phyloP scores from a whole-genome alignment of 2,113 vertebrate genomes.

The human (Homo sapiens) region DNA sequence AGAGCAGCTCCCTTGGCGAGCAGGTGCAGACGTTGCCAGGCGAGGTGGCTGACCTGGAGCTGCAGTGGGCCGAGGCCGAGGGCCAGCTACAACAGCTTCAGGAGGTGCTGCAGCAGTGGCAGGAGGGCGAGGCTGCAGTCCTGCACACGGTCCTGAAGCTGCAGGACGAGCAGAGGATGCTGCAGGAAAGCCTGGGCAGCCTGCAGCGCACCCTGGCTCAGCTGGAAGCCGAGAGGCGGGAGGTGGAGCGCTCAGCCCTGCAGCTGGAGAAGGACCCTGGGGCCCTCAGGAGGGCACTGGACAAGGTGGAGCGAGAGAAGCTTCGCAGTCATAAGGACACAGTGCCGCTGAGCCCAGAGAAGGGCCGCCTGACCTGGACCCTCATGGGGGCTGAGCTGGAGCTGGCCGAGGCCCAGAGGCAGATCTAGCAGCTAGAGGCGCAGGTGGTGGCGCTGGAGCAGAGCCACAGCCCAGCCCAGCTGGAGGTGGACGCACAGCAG shows the following conservation, averaged over 20 bases:
- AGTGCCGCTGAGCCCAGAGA: constrained; percentile 86
- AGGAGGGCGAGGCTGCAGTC: constrained; percentile 77
- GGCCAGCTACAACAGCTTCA: constrained; percentile 84
- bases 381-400: constrained; percentile 87
- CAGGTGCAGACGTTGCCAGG: constrained; percentile 84
- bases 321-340: constrained; percentile 88
- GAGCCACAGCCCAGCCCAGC: constrained; percentile 62
- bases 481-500: constrained; percentile 74
- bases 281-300: constrained; percentile 89
- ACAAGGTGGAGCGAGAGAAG: constrained; percentile 92
- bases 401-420: constrained; percentile 89
- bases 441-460: constrained; percentile 88
- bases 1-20: constrained; percentile 83
- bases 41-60: constrained; percentile 84
- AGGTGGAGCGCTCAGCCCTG: constrained; percentile 86
- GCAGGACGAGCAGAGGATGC: constrained; percentile 82
- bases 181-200: constrained; percentile 87
- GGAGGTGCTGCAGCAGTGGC: constrained; percentile 87
- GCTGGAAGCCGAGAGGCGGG: constrained; percentile 89
- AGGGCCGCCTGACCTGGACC: constrained; percentile 86
- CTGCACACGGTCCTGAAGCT: constrained; percentile 82
- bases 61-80: constrained; percentile 85
- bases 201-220: constrained; percentile 87
- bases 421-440: constrained; percentile 88
- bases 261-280: constrained; percentile 91